These are phyloP conservation scores for Pristionchus arcanus DNA, from an alignment of 2,888 invertebrate genomes.

Conservation along the genomic window DNA sequence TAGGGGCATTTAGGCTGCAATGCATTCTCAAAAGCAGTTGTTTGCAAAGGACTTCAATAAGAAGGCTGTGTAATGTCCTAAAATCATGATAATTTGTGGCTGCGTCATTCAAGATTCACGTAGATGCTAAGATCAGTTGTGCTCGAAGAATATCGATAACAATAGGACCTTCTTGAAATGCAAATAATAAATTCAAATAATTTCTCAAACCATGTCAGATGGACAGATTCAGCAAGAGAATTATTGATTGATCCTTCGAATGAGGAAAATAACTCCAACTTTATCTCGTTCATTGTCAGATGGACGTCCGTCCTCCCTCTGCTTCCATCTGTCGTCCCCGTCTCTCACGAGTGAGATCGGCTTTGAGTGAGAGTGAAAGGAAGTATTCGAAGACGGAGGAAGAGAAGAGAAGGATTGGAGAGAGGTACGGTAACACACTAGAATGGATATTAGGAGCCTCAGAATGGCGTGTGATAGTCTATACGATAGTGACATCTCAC, in stretches of 20 bases:
- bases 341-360: conserved; percentile 33
- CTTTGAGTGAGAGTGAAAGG: conserved; percentile 42
- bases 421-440: conserved; percentile 39
- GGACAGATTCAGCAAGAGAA: too few species aligned
- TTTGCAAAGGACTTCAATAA: neutral
- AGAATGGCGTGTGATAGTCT: too few species aligned
- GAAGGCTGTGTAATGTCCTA: neutral
- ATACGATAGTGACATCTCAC: too few species aligned
- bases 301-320: conserved; percentile 27
- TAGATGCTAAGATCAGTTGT: too few species aligned
- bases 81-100: too few species aligned
- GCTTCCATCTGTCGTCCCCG: neutral
- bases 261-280: too few species aligned
- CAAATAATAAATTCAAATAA: neutral
- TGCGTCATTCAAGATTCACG: too few species aligned
- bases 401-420: neutral
- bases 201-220: too few species aligned
- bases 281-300: neutral
- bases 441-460: too few species aligned
- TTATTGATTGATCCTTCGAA: too few species aligned
- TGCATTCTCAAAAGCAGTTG: neutral
- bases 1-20: neutral
- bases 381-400: neutral
- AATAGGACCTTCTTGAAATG: neutral
- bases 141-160: neutral